These are phyloP conservation scores for Cephus spinipes DNA, from an alignment of 2,888 invertebrate species.

Conservation along the genomic window DNA sequence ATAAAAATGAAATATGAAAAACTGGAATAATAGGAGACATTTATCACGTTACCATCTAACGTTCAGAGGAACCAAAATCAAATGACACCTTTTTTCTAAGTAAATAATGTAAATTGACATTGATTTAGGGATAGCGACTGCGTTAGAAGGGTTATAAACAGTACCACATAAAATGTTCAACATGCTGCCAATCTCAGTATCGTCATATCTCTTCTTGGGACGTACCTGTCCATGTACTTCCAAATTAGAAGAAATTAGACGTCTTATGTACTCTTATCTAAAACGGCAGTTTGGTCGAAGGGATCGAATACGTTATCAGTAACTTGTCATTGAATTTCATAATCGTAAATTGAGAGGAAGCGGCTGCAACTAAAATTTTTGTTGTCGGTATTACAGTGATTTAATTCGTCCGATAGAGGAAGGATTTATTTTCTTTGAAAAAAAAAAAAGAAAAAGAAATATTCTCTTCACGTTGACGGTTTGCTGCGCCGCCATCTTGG, in stretches of 20 bases:
- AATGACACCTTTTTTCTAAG: conserved; percentile 27
- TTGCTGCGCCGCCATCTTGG: too few relatives aligned
- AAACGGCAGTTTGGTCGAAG: not conserved
- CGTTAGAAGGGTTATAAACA: conserved; percentile 42
- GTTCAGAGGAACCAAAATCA: conserved; percentile 40
- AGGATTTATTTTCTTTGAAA: too few relatives aligned
- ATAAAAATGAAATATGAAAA: too few relatives aligned
- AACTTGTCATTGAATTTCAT: too few relatives aligned
- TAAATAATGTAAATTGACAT: conserved; percentile 35
- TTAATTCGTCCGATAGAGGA: too few relatives aligned
- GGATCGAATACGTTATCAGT: too few relatives aligned
- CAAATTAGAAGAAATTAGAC: conserved; percentile 14
- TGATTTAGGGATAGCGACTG: conserved; percentile 24
- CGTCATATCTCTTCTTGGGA: conserved; percentile 46
- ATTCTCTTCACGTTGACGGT: too few relatives aligned
- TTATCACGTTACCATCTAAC: conserved; percentile 29
- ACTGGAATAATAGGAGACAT: too few relatives aligned
- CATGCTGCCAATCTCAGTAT: conserved; percentile 58
- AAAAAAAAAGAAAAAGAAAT: too few relatives aligned
- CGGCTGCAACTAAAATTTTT: too few relatives aligned
- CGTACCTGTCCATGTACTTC: conserved; percentile 32
- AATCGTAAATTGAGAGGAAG: too few relatives aligned
- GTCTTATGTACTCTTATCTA: conserved; percentile 21
- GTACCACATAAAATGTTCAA: conserved; percentile 55
- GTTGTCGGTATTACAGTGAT: too few relatives aligned